Conservation (phyloP, 1,140 invertebrate species). For the Pinna nobilis region DNA sequence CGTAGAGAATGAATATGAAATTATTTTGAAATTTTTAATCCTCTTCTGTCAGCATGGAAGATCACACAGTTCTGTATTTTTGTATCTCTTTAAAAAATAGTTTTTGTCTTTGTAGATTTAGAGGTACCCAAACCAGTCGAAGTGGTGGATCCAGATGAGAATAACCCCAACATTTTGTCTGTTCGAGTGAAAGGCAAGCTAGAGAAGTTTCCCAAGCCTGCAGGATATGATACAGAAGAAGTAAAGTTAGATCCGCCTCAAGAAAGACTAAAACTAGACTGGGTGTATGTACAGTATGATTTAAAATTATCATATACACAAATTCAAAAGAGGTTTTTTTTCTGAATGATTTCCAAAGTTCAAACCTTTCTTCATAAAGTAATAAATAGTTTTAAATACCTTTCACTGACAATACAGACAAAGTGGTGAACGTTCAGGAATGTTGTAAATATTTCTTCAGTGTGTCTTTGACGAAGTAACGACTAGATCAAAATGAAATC, state of each 20-base stretch:
- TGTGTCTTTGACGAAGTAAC: too few species aligned
- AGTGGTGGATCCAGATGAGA: neutral
- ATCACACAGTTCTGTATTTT: conserved; percentile 2
- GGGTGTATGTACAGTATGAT: conserved; percentile 82
- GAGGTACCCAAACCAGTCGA: neutral
- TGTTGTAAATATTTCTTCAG: too few species aligned
- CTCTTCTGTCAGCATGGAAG: too few species aligned
- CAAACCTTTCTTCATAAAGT: neutral
- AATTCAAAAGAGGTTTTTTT: neutral
- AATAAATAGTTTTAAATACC: neutral
- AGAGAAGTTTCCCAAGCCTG: conserved; percentile 24
- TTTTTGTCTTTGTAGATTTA: neutral
- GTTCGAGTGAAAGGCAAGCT: neutral
- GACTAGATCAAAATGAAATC: too few species aligned
- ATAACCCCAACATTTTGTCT: neutral
- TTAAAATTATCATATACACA: neutral
- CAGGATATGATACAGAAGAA: conserved; percentile 4
- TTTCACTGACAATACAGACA: neutral
- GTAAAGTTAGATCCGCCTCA: conserved; percentile 78
- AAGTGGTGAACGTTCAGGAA: neutral
- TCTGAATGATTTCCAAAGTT: neutral
- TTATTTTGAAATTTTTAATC: too few species aligned
- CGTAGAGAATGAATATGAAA: too few species aligned
- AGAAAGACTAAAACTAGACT: conserved; percentile 89
- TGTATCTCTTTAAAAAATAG: neutral